Conservation (phyloP, 2,113 vertebrate genomes). For the Takifugu bimaculatus region DNA sequence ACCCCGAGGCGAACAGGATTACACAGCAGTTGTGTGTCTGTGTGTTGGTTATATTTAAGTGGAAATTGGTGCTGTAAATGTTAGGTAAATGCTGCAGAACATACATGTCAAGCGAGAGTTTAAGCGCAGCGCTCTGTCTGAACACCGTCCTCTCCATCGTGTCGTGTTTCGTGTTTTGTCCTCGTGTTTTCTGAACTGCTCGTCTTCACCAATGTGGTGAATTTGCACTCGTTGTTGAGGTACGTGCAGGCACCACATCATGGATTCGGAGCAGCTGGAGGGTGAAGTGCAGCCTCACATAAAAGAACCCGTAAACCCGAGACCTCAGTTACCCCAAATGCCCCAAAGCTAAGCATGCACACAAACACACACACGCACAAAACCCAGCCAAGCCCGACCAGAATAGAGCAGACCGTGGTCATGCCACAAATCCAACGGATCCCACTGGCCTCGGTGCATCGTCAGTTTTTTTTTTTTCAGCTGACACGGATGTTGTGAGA, state of each 20-base stretch:
- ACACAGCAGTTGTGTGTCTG: too few species aligned
- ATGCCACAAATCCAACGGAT: conserved; percentile 61
- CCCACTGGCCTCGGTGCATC: conserved; percentile 55
- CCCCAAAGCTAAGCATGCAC: conserved; percentile 41
- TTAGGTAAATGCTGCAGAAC: too few species aligned
- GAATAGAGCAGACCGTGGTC: conserved; percentile 63
- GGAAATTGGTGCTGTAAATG: too few species aligned
- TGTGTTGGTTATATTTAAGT: too few species aligned
- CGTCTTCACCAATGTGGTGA: conserved; percentile 63
- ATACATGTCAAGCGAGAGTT: neutral
- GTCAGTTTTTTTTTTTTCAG: conserved; percentile 46
- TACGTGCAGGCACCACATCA: conserved; percentile 63
- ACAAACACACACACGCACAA: conserved; percentile 32
- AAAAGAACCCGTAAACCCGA: conserved; percentile 66
- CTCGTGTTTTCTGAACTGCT: conserved; percentile 56
- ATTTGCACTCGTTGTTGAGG: conserved; percentile 58
- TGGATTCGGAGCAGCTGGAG: conserved; percentile 52
- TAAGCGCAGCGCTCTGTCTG: neutral
- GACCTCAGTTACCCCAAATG: conserved; percentile 71
- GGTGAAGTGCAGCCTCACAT: conserved; percentile 58
- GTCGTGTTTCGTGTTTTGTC: conserved; percentile 43
- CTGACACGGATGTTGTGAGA: conserved; percentile 28
- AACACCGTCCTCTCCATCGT: neutral
- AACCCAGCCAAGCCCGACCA: conserved; percentile 56
- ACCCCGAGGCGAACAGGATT: too few species aligned